phyloP scores from a whole-genome alignment of 2,797 vertebrate species.

The Coregonus suidteri region DNA sequence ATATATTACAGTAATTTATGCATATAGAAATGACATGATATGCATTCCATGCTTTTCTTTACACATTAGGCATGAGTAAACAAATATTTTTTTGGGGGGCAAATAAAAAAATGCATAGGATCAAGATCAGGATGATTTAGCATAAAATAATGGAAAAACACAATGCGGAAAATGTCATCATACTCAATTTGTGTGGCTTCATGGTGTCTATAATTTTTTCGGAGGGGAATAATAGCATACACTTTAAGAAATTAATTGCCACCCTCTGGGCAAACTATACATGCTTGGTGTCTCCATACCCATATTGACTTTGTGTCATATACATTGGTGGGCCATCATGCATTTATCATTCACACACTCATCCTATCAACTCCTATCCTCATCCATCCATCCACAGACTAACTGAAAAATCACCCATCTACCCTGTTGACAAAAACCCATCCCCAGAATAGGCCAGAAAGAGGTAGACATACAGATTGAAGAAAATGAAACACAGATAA shows the following conservation, averaged over 20 bases:
- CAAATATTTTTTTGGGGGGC: not conserved
- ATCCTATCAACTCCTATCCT: not conserved
- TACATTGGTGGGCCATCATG: not conserved
- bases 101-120: not conserved
- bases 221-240: too few relatives aligned
- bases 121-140: too few relatives aligned
- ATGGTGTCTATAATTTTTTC: not conserved
- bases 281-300: not conserved
- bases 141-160: too few relatives aligned
- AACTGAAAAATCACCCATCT: not conserved
- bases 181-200: not conserved
- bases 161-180: not conserved
- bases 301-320: not conserved
- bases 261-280: too few relatives aligned
- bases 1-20: not conserved
- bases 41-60: not conserved
- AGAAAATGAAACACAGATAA: not conserved
- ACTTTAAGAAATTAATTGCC: too few relatives aligned
- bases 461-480: not conserved
- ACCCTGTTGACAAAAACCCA: not conserved
- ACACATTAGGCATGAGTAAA: not conserved
- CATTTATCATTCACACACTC: not conserved
- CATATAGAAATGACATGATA: not conserved
- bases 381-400: not conserved
- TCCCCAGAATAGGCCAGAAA: slow-evolving; percentile 2